Conservation (phyloP, 2,888 invertebrate genomes). For the Coecobrya sp. region DNA sequence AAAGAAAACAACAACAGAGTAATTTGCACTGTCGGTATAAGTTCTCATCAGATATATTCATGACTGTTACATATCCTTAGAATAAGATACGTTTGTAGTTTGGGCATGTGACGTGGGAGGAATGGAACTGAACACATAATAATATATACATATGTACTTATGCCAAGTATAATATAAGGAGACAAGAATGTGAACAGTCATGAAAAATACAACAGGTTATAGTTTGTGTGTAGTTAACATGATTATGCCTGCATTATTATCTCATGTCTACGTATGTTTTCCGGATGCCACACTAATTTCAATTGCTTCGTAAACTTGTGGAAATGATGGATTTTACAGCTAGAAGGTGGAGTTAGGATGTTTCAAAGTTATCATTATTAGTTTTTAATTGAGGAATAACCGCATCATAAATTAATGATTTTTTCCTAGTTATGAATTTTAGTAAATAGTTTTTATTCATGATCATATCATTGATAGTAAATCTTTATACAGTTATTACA, state of each 20-base stretch:
- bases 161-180: not conserved
- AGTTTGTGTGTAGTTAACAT: not conserved
- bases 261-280: slow-evolving; percentile 64
- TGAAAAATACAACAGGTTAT: not conserved
- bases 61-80: not conserved
- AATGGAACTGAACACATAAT: not conserved
- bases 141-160: not conserved
- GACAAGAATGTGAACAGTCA: not conserved
- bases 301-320: slow-evolving; percentile 61
- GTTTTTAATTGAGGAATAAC: slow-evolving; percentile 69
- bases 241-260: slow-evolving; percentile 31
- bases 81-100: not conserved
- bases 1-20: slow-evolving; percentile 42
- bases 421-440: not conserved
- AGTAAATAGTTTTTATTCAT: not conserved
- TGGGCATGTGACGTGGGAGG: not conserved
- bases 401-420: slow-evolving; percentile 39
- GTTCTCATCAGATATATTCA: slow-evolving; percentile 31
- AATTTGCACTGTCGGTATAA: slow-evolving; percentile 58
- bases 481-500: not conserved
- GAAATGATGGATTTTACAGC: slow-evolving; percentile 64
- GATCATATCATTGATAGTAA: not conserved
- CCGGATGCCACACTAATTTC: slow-evolving; percentile 71
- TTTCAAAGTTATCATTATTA: slow-evolving; percentile 66
- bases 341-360: slow-evolving; percentile 70